Conservation (phyloP, 2,888 invertebrate species). For the Sesia bembeciformis region DNA sequence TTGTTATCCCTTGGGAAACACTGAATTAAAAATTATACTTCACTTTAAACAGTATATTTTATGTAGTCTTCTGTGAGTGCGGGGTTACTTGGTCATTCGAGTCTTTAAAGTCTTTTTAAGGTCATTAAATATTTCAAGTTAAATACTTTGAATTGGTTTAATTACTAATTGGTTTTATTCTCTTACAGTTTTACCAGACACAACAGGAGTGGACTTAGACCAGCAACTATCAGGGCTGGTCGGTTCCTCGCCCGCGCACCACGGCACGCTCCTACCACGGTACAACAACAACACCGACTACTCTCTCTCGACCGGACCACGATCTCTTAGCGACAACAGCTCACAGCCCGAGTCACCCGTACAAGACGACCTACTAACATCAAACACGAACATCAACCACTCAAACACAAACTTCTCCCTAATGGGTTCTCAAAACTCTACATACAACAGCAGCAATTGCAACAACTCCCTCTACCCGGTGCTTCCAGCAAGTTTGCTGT, state of each 20-base stretch:
- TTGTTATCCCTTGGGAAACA: no score
- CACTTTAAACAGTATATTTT: no score
- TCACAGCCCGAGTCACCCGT: constrained; percentile 89
- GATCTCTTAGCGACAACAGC: constrained; percentile 87
- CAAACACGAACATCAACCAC: constrained; percentile 77
- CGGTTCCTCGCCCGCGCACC: constrained; percentile 72
- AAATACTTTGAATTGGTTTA: no score
- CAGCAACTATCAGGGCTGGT: constrained; percentile 81
- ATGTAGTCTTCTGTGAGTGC: no score
- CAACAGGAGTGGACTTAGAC: constrained; percentile 82
- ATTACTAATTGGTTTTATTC: constrained; percentile 4
- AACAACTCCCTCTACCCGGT: constrained; percentile 85
- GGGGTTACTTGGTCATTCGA: no score
- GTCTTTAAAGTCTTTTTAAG: no score
- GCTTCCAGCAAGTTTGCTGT: constrained; percentile 85
- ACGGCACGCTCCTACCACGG: constrained; percentile 78
- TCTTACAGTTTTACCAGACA: constrained; percentile 82
- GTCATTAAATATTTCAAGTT: no score
- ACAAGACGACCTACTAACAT: constrained; percentile 82
- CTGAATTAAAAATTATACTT: no score
- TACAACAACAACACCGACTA: constrained; percentile 81
- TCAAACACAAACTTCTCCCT: constrained; percentile 77
- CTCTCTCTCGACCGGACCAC: constrained; percentile 78
- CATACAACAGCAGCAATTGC: constrained; percentile 77
- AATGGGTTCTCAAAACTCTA: constrained; percentile 76